A percentile compares a stretch with the other conserved stretches of the same genome.
phyloP scores from a whole-genome alignment of 2,888 invertebrate species.

The Tetheella fluctuosa region DNA sequence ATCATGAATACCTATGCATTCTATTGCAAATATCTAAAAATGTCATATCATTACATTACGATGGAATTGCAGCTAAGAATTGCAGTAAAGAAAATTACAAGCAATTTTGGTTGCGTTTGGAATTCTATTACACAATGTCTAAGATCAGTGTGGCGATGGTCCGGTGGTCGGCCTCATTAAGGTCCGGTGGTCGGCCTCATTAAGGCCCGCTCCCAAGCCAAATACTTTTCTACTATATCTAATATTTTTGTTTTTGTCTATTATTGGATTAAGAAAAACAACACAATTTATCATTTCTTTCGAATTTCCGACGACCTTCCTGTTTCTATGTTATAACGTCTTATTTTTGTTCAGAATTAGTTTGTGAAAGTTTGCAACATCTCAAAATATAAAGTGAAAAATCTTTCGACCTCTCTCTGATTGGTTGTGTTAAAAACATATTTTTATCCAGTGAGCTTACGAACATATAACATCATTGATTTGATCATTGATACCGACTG shows the following conservation, averaged over 20 bases:
- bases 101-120: not conserved
- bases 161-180: slow-evolving; percentile 74
- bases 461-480: too few relatives aligned
- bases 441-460: too few relatives aligned
- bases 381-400: not conserved
- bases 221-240: slow-evolving; percentile 53
- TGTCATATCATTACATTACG: not conserved
- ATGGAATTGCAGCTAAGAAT: not conserved
- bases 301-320: not conserved
- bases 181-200: slow-evolving; percentile 69
- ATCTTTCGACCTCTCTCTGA: too few relatives aligned
- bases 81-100: not conserved
- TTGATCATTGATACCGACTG: too few relatives aligned
- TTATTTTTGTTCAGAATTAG: not conserved
- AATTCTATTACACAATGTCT: slow-evolving; percentile 7
- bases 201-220: slow-evolving; percentile 57
- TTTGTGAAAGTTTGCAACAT: not conserved
- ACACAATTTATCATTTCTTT: slow-evolving; percentile 38
- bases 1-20: not conserved
- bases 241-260: slow-evolving; percentile 67
- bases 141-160: slow-evolving; percentile 18
- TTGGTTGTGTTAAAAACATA: too few relatives aligned
- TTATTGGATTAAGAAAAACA: slow-evolving; percentile 59
- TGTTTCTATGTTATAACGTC: not conserved
- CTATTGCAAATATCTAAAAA: not conserved